These are phyloP conservation scores for Phalacrocorax carbo DNA, from an alignment of 2,113 vertebrate genomes.

Conservation along the genomic window DNA sequence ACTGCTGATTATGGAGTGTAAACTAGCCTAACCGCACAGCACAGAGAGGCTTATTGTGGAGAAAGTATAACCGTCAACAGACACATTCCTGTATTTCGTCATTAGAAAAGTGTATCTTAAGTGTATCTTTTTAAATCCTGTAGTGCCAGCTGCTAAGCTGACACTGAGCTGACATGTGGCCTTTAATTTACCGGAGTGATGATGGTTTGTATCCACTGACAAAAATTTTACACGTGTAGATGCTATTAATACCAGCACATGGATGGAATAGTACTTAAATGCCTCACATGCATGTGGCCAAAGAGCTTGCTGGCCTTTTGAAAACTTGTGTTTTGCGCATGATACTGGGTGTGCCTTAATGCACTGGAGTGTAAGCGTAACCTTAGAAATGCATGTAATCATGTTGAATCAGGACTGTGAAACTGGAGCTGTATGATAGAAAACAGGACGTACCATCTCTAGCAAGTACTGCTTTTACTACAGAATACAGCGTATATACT, in stretches of 20 bases:
- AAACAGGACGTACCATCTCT: neutral
- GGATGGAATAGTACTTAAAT: neutral
- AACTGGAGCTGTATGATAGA: neutral
- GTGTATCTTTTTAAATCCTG: neutral
- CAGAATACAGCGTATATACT: neutral
- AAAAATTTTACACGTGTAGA: neutral
- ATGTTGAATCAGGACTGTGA: neutral
- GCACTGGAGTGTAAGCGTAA: neutral
- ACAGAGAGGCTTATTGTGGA: neutral
- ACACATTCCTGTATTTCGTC: neutral
- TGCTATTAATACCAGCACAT: neutral
- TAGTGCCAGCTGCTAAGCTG: neutral
- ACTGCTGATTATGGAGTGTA: neutral
- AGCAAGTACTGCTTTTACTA: neutral
- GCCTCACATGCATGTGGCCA: neutral
- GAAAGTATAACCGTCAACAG: neutral
- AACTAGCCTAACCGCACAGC: neutral
- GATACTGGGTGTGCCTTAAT: neutral
- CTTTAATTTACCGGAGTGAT: neutral
- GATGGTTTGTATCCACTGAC: neutral
- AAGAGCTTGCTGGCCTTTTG: neutral
- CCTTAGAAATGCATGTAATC: neutral
- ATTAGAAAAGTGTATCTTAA: neutral
- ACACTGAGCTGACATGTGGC: neutral
- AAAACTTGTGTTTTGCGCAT: neutral